Percentiles rank a stretch among this genome's conserved stretches.
Evolutionary conservation across 1,140 invertebrate species (phyloP).

Genomic region (Drosophila lowei): DNA sequence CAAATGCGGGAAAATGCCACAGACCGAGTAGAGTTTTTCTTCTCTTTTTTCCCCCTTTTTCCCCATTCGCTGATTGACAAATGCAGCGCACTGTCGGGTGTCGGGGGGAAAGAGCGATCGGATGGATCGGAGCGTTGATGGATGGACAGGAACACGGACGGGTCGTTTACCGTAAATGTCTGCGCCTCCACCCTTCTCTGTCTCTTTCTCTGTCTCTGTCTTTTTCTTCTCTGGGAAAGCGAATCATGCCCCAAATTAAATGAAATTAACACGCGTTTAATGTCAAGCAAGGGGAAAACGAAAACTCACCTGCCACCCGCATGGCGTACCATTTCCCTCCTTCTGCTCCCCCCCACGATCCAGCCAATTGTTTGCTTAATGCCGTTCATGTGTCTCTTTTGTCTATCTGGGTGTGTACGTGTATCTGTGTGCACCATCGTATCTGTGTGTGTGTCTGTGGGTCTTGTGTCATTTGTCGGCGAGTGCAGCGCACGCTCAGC

Average conservation of each 20-base stretch:
- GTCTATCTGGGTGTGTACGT: conserved; percentile 29
- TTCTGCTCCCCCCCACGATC: background rate
- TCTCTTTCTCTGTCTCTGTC: background rate
- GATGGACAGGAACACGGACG: conserved; percentile 58
- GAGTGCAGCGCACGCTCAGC: conserved; percentile 35
- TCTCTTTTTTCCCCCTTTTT: background rate
- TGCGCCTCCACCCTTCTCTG: conserved; percentile 9
- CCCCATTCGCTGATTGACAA: conserved; percentile 66
- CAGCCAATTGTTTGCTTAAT: conserved; percentile 69
- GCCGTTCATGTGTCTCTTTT: conserved; percentile 71
- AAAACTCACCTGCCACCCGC: conserved; percentile 66
- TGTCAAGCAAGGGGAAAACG: conserved; percentile 51
- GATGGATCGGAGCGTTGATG: conserved; percentile 61
- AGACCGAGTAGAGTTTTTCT: conserved; percentile 34
- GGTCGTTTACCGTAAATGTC: conserved; percentile 48
- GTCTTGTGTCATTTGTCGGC: conserved; percentile 59
- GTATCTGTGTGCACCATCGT: conserved; percentile 48
- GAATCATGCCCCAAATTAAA: conserved; percentile 71
- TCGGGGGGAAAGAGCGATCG: conserved; percentile 29
- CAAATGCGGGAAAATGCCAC: conserved; percentile 17
- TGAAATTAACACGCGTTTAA: conserved; percentile 80
- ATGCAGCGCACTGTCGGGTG: conserved; percentile 49
- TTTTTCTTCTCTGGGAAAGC: conserved; percentile 2
- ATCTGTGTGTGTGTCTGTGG: conserved; percentile 42
- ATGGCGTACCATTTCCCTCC: background rate